Percentiles rank a stretch among this genome's conserved stretches.
Evolutionary conservation across 1,140 invertebrate genomes (phyloP).

Genomic region (Nasonia giraulti): DNA sequence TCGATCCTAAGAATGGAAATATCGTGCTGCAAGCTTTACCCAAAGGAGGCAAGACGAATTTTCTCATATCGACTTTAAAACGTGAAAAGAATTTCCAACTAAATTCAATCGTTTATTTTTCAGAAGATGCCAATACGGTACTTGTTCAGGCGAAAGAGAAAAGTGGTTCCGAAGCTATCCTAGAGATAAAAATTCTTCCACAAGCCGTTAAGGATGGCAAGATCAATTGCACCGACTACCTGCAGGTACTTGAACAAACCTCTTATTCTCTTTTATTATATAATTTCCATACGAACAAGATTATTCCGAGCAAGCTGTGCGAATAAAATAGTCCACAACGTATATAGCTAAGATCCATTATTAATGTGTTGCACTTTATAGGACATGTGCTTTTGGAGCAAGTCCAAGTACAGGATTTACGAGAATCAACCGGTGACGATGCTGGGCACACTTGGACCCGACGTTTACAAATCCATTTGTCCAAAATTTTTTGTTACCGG

Average conservation of each 20-base stretch:
- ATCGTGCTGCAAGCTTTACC: constrained; percentile 56
- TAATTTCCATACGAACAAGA: too few species aligned
- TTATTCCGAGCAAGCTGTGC: too few species aligned
- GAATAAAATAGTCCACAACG: too few species aligned
- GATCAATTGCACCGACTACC: constrained; percentile 65
- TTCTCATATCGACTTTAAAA: background rate
- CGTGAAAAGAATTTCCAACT: background rate
- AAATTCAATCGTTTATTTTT: background rate
- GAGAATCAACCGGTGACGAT: constrained; percentile 70
- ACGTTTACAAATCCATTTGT: constrained; percentile 62
- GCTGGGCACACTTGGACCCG: constrained; percentile 66
- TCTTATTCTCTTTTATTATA: too few species aligned
- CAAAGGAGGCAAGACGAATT: constrained; percentile 55
- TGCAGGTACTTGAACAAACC: constrained; percentile 60
- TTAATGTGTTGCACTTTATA: constrained; percentile 53
- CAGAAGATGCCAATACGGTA: constrained; percentile 57
- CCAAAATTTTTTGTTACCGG: constrained; percentile 59
- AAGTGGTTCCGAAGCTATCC: constrained; percentile 58
- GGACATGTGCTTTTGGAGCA: constrained; percentile 73
- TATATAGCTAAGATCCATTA: constrained; percentile 13
- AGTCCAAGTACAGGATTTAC: constrained; percentile 68
- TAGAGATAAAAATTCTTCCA: constrained; percentile 65
- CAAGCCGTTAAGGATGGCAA: constrained; percentile 51
- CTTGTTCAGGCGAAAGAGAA: constrained; percentile 60
- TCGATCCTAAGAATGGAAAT: constrained; percentile 54